Evolutionary conservation across 2,888 invertebrate species (phyloP).

Genomic region (Cataglyphis cursor): DNA sequence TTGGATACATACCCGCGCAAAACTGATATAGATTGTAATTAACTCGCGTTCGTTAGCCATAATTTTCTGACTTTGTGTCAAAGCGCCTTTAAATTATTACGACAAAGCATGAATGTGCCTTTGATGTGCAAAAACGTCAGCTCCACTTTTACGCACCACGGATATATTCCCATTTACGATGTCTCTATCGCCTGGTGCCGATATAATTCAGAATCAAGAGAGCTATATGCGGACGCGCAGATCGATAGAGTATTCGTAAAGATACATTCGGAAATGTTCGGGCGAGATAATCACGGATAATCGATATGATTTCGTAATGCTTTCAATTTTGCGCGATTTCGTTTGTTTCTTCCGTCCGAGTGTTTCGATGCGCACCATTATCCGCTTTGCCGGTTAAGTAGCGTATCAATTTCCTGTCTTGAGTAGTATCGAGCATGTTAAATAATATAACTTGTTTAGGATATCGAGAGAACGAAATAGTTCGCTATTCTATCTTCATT

Average conservation of each 20-base stretch:
- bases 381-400: conserved; percentile 6
- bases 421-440: not conserved
- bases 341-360: not conserved
- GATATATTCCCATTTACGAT: conserved; percentile 5
- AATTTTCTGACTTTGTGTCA: conserved; percentile 25
- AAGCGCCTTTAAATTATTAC: conserved; percentile 16
- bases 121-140: conserved; percentile 45
- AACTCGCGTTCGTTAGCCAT: conserved; percentile 24
- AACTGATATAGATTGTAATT: conserved; percentile 24
- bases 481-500: conserved; percentile 31
- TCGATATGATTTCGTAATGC: conserved; percentile 16
- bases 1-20: too few relatives aligned
- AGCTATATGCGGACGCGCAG: conserved; percentile 24
- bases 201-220: conserved; percentile 35
- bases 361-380: not conserved
- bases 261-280: conserved; percentile 26
- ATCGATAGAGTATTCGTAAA: conserved; percentile 31
- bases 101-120: not conserved
- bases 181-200: not conserved
- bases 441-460: not conserved
- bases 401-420: conserved; percentile 4
- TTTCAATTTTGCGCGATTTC: not conserved
- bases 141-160: conserved; percentile 24
- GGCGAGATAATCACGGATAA: conserved; percentile 28
- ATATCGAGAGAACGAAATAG: conserved; percentile 5